Percentiles rank a stretch among this genome's conserved stretches.
Conservation (phyloP, 2,888 invertebrate genomes). For the Lycia hirtaria region DNA sequence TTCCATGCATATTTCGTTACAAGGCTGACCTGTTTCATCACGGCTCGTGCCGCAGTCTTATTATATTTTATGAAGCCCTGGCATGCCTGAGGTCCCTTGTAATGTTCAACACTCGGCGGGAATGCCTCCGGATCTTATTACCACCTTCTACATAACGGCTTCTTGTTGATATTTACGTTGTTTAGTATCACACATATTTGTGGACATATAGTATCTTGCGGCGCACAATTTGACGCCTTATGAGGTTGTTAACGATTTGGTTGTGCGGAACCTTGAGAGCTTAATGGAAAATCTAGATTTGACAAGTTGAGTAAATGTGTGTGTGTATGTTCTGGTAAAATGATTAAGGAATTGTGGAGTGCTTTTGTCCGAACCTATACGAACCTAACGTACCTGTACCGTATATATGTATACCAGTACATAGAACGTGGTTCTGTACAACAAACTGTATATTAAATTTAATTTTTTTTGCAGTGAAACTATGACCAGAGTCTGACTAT, state of each 20-base stretch:
- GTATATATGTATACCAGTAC: no score
- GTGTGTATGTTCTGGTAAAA: no score
- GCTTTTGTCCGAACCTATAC: no score
- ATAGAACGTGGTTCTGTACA: no score
- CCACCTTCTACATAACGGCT: slow-evolving; percentile 59
- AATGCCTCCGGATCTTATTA: slow-evolving; percentile 71
- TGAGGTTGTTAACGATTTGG: slow-evolving; percentile 19
- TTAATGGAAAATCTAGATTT: background rate
- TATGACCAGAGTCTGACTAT: no score
- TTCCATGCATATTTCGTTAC: slow-evolving; percentile 32
- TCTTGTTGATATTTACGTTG: slow-evolving; percentile 58
- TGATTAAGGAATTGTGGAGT: no score
- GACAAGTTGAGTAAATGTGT: no score
- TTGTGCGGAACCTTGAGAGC: background rate
- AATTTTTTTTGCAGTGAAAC: no score
- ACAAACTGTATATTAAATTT: no score
- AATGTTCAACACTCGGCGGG: slow-evolving; percentile 64
- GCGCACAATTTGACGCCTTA: slow-evolving; percentile 28
- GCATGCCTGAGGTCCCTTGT: slow-evolving; percentile 67
- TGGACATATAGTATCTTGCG: slow-evolving; percentile 20
- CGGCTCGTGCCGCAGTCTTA: slow-evolving; percentile 66
- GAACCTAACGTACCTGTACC: no score
- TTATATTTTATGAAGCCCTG: slow-evolving; percentile 80
- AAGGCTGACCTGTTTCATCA: slow-evolving; percentile 63
- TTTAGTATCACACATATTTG: slow-evolving; percentile 36